Evolutionary conservation across 1,140 invertebrate genomes (phyloP).

Genomic region (Mya arenaria): DNA sequence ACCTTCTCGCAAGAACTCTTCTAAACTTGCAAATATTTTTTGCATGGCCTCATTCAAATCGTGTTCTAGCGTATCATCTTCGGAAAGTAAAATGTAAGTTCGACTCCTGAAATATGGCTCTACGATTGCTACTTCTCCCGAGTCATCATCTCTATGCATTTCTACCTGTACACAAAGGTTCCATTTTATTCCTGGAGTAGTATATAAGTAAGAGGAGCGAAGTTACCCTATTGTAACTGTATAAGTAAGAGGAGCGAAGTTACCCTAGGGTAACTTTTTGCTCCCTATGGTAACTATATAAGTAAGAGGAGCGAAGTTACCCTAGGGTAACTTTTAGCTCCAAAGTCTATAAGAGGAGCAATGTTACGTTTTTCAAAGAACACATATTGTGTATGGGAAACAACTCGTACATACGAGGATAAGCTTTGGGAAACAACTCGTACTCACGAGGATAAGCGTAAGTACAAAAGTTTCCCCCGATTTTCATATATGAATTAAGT

Average conservation of each 20-base stretch:
- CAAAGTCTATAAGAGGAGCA: no score
- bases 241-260: no score
- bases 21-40: slow-evolving; percentile 26
- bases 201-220: background rate
- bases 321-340: background rate
- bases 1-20: slow-evolving; percentile 27
- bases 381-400: no score
- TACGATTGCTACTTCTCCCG: background rate
- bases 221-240: no score
- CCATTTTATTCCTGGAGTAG: slow-evolving; percentile 39
- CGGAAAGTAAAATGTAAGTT: slow-evolving; percentile 9
- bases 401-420: no score
- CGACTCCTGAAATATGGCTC: slow-evolving; percentile 32
- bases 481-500: no score
- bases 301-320: background rate
- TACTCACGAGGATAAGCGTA: no score
- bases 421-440: no score
- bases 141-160: slow-evolving; percentile 27
- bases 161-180: slow-evolving; percentile 33
- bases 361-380: no score
- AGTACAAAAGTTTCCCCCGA: no score
- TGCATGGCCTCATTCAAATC: slow-evolving; percentile 32
- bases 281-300: background rate
- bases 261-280: no score
- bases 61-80: slow-evolving; percentile 20